phyloP scores from a whole-genome alignment of 2,797 vertebrate genomes.

The Melanotaenia pygmaea region DNA sequence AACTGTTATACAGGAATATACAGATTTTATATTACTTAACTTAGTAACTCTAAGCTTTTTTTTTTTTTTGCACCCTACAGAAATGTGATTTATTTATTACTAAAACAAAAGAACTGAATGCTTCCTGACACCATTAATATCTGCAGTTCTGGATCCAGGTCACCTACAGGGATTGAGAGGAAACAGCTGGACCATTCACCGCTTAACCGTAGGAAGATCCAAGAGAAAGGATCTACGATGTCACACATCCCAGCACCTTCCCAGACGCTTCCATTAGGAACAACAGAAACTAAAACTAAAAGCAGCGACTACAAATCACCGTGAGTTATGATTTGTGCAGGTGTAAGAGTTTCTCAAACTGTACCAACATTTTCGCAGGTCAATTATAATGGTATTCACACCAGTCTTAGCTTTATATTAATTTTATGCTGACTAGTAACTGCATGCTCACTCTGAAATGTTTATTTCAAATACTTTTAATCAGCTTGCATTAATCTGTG shows the following conservation, averaged over 20 bases:
- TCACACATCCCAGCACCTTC: constrained; percentile 82
- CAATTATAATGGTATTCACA: background rate
- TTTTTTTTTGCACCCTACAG: background rate
- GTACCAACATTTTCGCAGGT: too few relatives aligned
- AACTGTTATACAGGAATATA: background rate
- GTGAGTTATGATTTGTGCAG: constrained; percentile 47
- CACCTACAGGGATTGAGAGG: constrained; percentile 86
- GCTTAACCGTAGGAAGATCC: constrained; percentile 84
- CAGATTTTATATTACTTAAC: too few relatives aligned
- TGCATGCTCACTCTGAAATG: too few relatives aligned
- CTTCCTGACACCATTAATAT: background rate
- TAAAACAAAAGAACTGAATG: background rate
- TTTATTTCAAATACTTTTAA: too few relatives aligned
- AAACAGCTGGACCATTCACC: constrained; percentile 90
- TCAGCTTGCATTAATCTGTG: too few relatives aligned
- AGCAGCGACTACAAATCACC: constrained; percentile 54
- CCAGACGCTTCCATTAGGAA: constrained; percentile 9
- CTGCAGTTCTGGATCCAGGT: constrained; percentile 82
- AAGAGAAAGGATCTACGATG: constrained; percentile 80
- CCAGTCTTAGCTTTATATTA: background rate
- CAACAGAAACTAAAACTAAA: constrained; percentile 58
- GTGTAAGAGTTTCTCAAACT: too few relatives aligned
- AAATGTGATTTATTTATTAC: background rate
- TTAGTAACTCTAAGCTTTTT: background rate
- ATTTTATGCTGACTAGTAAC: background rate